These are phyloP conservation scores for Falco naumanni DNA, from an alignment of 2,797 vertebrate species.

Conservation along the genomic window DNA sequence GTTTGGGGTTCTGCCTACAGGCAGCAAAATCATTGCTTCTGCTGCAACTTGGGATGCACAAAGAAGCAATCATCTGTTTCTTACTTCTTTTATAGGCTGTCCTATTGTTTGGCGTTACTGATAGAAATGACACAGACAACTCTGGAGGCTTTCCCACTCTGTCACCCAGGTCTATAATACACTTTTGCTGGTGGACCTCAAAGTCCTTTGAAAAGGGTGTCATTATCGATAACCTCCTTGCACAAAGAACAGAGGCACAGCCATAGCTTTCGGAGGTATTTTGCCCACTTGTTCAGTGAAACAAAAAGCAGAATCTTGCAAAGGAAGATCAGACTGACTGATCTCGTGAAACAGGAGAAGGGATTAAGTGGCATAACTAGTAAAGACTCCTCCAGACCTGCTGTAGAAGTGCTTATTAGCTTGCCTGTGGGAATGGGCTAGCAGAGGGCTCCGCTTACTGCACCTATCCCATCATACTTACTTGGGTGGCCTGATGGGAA, in stretches of 20 bases:
- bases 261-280: neutral
- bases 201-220: neutral
- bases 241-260: neutral
- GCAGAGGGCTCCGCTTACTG: neutral
- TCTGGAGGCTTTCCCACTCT: neutral
- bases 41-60: conserved; percentile 3
- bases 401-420: neutral
- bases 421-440: neutral
- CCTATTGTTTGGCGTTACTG: neutral
- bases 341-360: neutral
- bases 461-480: neutral
- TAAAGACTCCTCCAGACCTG: neutral
- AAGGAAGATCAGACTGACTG: neutral
- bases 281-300: neutral
- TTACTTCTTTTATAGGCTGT: neutral
- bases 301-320: neutral
- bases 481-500: neutral
- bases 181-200: neutral
- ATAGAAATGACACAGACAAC: neutral
- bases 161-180: neutral
- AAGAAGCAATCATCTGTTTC: neutral
- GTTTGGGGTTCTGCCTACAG: conserved; percentile 5
- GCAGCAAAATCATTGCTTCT: neutral
- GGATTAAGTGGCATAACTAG: neutral
- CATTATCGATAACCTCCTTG: neutral